Percentiles rank a stretch among this genome's conserved stretches.
These are phyloP conservation scores for Pavo muticus DNA, from an alignment of 2,113 vertebrate genomes.

Conservation along the genomic window DNA sequence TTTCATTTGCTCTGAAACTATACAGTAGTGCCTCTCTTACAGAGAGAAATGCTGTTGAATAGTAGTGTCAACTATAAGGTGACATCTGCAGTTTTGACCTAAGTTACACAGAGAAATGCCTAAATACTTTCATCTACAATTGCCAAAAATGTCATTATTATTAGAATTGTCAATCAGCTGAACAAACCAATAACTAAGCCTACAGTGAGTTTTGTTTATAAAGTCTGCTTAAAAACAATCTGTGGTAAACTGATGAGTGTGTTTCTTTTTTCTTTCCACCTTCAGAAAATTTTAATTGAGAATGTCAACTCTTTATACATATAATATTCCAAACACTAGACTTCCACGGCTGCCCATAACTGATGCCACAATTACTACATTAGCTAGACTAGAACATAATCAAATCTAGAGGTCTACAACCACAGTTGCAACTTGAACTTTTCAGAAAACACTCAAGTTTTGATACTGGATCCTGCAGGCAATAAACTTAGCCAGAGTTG, in stretches of 20 bases:
- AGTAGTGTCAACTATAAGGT: conserved; percentile 6
- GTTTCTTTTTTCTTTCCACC: not conserved
- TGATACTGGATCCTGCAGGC: not conserved
- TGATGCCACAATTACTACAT: not conserved
- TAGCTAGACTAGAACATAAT: not conserved
- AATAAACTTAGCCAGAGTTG: not conserved
- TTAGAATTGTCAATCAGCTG: conserved; percentile 17
- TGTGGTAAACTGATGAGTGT: not conserved
- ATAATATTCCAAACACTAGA: not conserved
- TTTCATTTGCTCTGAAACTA: conserved; percentile 39
- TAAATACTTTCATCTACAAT: conserved; percentile 18
- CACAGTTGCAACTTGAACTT: not conserved
- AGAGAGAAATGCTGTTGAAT: conserved; percentile 30
- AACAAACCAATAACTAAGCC: conserved; percentile 24
- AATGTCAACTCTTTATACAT: not conserved
- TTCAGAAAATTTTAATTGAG: not conserved
- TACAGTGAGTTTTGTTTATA: not conserved
- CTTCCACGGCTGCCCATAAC: not conserved
- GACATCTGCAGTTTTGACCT: not conserved
- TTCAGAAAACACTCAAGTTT: not conserved
- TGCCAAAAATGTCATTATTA: not conserved
- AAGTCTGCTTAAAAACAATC: not conserved
- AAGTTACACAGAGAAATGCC: conserved; percentile 45
- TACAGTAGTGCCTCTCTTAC: conserved; percentile 38
- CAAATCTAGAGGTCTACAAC: not conserved